Percentiles rank a stretch among this genome's conserved stretches.
phyloP scores from a whole-genome alignment of 2,113 vertebrate genomes.

The Elachura formosa region DNA sequence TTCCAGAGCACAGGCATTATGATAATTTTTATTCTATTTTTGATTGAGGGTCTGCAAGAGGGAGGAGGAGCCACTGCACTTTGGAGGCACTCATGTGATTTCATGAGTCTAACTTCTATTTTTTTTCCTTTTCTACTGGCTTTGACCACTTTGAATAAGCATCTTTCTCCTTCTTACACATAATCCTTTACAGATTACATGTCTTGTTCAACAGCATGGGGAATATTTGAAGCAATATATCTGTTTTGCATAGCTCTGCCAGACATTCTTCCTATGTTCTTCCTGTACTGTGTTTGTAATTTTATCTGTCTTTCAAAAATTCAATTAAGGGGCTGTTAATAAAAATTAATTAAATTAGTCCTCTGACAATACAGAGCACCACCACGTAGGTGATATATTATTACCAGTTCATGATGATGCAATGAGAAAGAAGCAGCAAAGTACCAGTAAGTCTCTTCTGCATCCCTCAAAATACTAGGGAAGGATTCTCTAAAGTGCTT shows the following conservation, averaged over 20 bases:
- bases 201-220: not conserved
- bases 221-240: conserved; percentile 26
- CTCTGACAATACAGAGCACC: not conserved
- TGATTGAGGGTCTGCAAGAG: not conserved
- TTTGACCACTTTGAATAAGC: not conserved
- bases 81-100: not conserved
- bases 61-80: not conserved
- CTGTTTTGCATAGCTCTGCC: conserved; percentile 22
- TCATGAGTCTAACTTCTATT: not conserved
- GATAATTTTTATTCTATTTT: not conserved
- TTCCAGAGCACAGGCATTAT: not conserved
- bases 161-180: not conserved
- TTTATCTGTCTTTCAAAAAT: conserved; percentile 48
- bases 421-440: not conserved
- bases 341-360: conserved; percentile 53
- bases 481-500: not conserved
- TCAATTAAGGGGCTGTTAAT: conserved; percentile 29
- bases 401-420: not conserved
- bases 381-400: not conserved
- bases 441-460: not conserved
- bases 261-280: conserved; percentile 27
- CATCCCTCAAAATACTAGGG: not conserved
- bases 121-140: not conserved
- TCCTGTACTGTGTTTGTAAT: conserved; percentile 48
- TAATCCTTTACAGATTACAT: not conserved